Base-by-base conservation (phyloP, 1,140 invertebrate species). In the Drosophila lacertosa region DNA sequence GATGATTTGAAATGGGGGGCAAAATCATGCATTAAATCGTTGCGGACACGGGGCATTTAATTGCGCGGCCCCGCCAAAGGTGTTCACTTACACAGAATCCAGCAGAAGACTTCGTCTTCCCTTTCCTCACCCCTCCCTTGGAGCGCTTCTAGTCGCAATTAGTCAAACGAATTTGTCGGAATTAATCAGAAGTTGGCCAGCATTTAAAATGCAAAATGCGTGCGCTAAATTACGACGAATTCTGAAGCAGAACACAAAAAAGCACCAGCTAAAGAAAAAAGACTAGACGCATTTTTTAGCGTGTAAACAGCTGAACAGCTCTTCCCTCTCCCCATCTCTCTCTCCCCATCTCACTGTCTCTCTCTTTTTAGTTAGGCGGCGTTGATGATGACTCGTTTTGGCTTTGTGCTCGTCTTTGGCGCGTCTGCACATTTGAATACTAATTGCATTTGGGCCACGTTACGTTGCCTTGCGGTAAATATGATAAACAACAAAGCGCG, bases 401-500 rank as follows among this genome's bases (percentile, higher is more conserved):
- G 82, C 81, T 64, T 80, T 65, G 80, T 65, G 81, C 81, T 83
- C 80, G 81, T 33, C 16, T 44, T 74, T 77, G 81, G 68, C 77
- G 82, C 78, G 74, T 88, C 64, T 69, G 72, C 78, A 88, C 78
- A 88, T 88, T 88, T 88, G 82, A 88, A 88, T 88, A 88, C 82
- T 88, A 88, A 88, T 88, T 88, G 82, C 74, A 82, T 88, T 82
- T 76, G 53, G 78, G 78, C 64, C 63, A 70, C 55, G 35, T 72
- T 54, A 32, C 18, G 16, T 10, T 33, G 47, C 20, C 51, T 75
- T 77, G 82, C 82, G 82, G 82, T 82, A 88, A 88, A 88, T 88
- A 88, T 88, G 82, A 88, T 88, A 82, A 88, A 88, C 82, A 89
- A 88, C 82, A 88, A 88, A 88, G 82, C 77, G 82, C 80, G 80